phyloP scores from a whole-genome alignment of 2,797 vertebrate genomes.

The Notolabrus celidotus region DNA sequence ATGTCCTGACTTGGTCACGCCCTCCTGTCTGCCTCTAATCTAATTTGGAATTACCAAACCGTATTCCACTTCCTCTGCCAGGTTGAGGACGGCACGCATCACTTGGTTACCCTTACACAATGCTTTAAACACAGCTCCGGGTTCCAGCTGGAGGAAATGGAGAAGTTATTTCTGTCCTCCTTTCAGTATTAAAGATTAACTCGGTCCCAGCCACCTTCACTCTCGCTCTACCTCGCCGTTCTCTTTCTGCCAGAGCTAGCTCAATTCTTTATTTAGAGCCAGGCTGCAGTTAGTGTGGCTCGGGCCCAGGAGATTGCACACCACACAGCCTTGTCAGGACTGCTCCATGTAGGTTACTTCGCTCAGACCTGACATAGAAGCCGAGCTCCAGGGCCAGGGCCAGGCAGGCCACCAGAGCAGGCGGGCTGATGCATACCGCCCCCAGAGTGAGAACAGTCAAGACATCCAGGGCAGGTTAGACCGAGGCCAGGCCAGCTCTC shows the following conservation, averaged over 20 bases:
- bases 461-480: slow-evolving; percentile 3
- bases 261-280: slow-evolving; percentile 83
- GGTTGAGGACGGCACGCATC: slow-evolving; percentile 18
- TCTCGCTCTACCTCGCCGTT: slow-evolving; percentile 46
- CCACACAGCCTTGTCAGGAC: slow-evolving; percentile 65
- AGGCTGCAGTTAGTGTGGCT: slow-evolving; percentile 65
- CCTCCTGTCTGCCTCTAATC: slow-evolving; percentile 39
- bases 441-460: slow-evolving; percentile 6
- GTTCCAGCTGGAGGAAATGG: slow-evolving; percentile 45
- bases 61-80: slow-evolving; percentile 39
- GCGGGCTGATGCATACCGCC: slow-evolving; percentile 43
- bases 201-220: slow-evolving; percentile 52
- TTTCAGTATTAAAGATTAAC: slow-evolving; percentile 81
- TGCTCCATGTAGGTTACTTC: slow-evolving; percentile 75
- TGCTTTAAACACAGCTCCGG: slow-evolving; percentile 31
- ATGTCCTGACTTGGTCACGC: slow-evolving; percentile 35
- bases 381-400: slow-evolving; percentile 44
- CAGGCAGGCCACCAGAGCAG: slow-evolving; percentile 20
- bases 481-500: slow-evolving; percentile 23
- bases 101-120: slow-evolving; percentile 15
- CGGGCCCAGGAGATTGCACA: slow-evolving; percentile 60
- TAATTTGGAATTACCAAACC: slow-evolving; percentile 30
- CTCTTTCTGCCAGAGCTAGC: slow-evolving; percentile 66
- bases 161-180: slow-evolving; percentile 76
- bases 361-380: slow-evolving; percentile 63